Evolutionary conservation across 2,888 invertebrate species (phyloP).

Genomic region (Lasioglossum leucozonium): DNA sequence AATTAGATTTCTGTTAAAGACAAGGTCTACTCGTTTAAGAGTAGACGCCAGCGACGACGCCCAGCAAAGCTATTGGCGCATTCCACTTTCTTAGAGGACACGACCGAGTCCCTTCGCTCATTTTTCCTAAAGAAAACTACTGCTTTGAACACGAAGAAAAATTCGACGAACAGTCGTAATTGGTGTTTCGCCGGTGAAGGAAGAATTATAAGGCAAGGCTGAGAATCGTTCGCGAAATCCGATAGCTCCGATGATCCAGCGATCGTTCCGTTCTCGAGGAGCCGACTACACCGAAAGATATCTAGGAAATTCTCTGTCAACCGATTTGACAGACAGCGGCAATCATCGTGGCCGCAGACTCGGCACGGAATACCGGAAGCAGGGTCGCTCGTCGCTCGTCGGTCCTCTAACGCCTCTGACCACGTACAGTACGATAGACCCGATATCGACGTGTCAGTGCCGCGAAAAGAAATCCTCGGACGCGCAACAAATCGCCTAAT

Average conservation of each 20-base stretch:
- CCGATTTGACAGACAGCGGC: neutral
- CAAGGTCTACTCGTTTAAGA: too few relatives aligned
- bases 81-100: neutral
- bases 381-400: too few relatives aligned
- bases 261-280: neutral
- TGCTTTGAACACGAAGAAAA: neutral
- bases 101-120: neutral
- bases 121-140: neutral
- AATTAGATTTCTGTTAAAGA: neutral
- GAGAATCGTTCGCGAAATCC: neutral
- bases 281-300: neutral
- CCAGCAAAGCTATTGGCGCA: neutral
- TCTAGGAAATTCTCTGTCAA: neutral
- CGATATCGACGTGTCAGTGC: constrained; percentile 24
- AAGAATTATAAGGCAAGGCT: neutral
- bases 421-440: constrained; percentile 20
- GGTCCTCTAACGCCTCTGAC: neutral
- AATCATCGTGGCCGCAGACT: neutral
- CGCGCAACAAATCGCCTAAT: constrained; percentile 73
- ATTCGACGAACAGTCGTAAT: neutral
- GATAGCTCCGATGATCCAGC: neutral
- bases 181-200: neutral
- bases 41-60: too few relatives aligned
- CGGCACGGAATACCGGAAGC: neutral
- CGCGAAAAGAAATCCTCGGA: constrained; percentile 37